Evolutionary conservation across 2,113 vertebrate genomes (phyloP), one percentile per base, ranked within the genome.

Genomic region (Notiomystis cincta): DNA sequence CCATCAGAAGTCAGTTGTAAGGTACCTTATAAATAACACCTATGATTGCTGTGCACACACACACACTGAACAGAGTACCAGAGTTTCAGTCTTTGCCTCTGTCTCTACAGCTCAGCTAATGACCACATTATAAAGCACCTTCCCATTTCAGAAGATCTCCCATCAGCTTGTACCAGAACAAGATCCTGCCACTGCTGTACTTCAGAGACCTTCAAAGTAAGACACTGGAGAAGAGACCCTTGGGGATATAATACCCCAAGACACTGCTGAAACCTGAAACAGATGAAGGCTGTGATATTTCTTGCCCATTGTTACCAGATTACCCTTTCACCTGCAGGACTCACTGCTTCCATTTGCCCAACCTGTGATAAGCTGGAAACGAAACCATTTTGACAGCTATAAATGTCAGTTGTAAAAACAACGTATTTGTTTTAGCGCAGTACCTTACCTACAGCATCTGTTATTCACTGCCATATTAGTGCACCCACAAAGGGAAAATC

Each of bases 351-450:
- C 37, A 62, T 91, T n/a, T 79, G 24, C 51, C 60, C 82, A 60
- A 69, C 37, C 57, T 28, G 65, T 48, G 72, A 87, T 61, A 54
- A 87, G 50, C 44, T 95, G 61, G 65, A 88, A 90, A 95, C 23
- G 15, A 84, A 97, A 61, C 88, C 1, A 51, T 78, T 92, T 51
- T 84, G 96, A 96, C 94, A 96, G 89, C 48, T 70, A 22, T 27
- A 73, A 93, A 97, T 94, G 93, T 97, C 95, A 97, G 28, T 18
- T 71, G 87, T 82, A 80, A 37, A 96, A 96, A 80, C 40, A 87
- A 62, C 12, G 0, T 56, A 38, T 38, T 91, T 88, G 48, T 71
- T 94, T 87, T 35, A 81, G 53, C 45, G 94, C 75, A 44, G 80
- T 75, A 66, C 67, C 65, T 90, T 70, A 90, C 56, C 89, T 75